Base-by-base conservation (phyloP, 2,797 vertebrate genomes). In the Micrastur ruficollis region DNA sequence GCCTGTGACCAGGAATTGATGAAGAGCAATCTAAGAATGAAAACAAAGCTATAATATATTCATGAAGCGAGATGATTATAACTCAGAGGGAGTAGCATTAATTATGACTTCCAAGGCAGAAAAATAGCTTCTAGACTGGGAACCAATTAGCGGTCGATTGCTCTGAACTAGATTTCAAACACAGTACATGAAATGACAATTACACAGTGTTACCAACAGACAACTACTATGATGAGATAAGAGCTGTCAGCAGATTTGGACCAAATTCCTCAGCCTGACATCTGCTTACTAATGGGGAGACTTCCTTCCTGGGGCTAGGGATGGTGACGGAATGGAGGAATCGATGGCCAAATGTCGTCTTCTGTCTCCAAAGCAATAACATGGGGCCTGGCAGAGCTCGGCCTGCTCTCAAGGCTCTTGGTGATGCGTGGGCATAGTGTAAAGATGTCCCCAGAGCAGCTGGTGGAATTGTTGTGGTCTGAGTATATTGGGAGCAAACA, bases 111-210 rank as follows among this genome's bases (percentile, higher is more conserved):
- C 82, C 96, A 95, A 81, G 16, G 85, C 89, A 95, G 91, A 90
- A 91, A 93, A 95, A 93, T 90, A 90, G 62, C 87, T 93, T 90
- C 68, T 90, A 95, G 95, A 91, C 94, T 93, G 58, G 82, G 76
- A 96, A 91, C 89, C 94, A 96, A 91, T 97, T 96, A 97, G 91
- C 19, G 8, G 84, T 89, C 56, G 3, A 93, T 96, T 90, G 91
- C 95, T 95, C 93, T 95, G 94, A 97, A 95, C 94, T 97, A 84
- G 68, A 84, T 97, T 96, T 97, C 94, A 95, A 94, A 90, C 36
- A 11, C 72, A 75, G 82, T 70, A 74, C 82, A 49, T 94, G 87
- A 95, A 95, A 95, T 94, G 89, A 91, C 94, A 96, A 91, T 95
- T 95, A 90, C 63, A 55, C 78, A 78, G 65, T 86, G 66, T 93